These are phyloP conservation scores for Avahi laniger DNA, from an alignment of 2,797 vertebrate species.

Conservation along the genomic window DNA sequence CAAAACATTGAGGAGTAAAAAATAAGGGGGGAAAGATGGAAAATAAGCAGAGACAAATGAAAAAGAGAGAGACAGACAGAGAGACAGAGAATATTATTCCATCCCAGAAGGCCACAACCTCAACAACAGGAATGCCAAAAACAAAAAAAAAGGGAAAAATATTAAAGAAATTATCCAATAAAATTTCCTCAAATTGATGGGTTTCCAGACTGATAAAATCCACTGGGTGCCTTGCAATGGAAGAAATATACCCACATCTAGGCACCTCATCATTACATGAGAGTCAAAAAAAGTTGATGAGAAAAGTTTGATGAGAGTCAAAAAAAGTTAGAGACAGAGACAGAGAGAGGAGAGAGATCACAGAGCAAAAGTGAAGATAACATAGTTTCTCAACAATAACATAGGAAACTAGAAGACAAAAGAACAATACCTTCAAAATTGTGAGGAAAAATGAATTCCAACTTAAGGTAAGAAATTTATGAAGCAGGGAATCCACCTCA, in stretches of 20 bases:
- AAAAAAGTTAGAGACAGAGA: neutral
- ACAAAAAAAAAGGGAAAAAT: neutral
- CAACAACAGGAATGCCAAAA: neutral
- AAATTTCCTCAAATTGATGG: neutral
- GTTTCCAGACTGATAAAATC: neutral
- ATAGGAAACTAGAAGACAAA: neutral
- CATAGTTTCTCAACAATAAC: neutral
- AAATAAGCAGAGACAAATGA: neutral
- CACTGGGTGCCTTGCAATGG: neutral
- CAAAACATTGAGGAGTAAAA: neutral
- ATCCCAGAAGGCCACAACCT: neutral
- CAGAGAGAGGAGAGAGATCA: neutral
- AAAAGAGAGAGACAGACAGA: neutral
- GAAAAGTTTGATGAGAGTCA: too few species aligned
- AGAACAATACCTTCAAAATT: neutral
- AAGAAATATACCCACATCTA: neutral
- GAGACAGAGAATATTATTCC: neutral
- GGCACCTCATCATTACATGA: too few species aligned
- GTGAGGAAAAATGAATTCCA: neutral
- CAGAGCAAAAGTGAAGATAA: neutral
- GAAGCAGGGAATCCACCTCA: neutral
- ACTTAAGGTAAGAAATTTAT: neutral
- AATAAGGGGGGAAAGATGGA: neutral
- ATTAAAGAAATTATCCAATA: neutral
- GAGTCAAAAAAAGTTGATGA: too few species aligned